Conservation (phyloP, 2,113 vertebrate species). For the Natator depressus region DNA sequence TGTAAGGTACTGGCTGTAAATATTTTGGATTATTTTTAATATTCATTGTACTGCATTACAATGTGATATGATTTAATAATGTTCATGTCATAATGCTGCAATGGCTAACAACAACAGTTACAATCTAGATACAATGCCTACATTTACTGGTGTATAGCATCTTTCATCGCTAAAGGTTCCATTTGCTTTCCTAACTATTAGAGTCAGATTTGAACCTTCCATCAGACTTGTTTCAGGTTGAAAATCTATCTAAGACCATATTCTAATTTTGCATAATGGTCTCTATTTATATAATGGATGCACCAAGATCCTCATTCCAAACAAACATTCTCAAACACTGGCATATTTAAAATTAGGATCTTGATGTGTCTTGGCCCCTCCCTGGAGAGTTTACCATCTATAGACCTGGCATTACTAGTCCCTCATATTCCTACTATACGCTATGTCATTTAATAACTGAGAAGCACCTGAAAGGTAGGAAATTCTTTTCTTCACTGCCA, state of each 20-base stretch:
- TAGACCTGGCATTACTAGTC: background rate
- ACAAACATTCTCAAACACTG: background rate
- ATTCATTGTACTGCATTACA: background rate
- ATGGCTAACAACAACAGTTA: background rate
- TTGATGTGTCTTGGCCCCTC: background rate
- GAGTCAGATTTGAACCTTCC: background rate
- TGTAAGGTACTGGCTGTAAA: background rate
- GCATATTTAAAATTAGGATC: background rate
- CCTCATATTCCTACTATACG: background rate
- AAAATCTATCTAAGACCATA: background rate
- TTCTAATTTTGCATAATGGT: background rate
- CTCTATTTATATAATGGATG: background rate
- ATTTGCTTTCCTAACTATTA: background rate
- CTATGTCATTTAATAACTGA: conserved; percentile 5
- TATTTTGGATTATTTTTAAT: background rate
- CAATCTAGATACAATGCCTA: background rate
- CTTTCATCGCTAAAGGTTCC: background rate
- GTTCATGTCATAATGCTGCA: background rate
- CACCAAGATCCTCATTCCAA: background rate
- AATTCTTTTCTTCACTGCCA: background rate
- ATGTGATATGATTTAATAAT: background rate
- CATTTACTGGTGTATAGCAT: background rate
- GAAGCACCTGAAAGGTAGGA: conserved; percentile 3
- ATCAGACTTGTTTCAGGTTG: background rate
- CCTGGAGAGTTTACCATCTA: background rate